phyloP scores from a whole-genome alignment of 2,113 vertebrate species.

The Lophochroa leadbeateri region DNA sequence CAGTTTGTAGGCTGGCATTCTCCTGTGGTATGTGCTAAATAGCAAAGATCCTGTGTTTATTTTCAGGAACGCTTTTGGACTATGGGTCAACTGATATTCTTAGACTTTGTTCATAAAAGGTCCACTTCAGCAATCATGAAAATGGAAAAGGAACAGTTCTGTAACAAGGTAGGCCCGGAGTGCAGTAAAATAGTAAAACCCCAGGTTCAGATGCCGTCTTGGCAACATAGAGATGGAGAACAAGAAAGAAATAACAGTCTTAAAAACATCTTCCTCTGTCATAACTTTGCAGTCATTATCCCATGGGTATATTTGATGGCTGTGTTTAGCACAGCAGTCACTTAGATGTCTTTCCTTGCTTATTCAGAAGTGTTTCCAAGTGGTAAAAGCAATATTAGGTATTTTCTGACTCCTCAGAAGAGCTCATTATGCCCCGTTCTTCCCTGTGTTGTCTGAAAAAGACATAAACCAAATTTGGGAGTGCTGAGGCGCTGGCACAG shows the following conservation, averaged over 20 bases:
- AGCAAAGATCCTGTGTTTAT: background rate
- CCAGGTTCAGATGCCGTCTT: background rate
- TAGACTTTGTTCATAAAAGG: background rate
- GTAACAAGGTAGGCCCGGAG: background rate
- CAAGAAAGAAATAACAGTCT: background rate
- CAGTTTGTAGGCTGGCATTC: background rate
- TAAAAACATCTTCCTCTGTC: background rate
- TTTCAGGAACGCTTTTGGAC: background rate
- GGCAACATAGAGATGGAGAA: background rate
- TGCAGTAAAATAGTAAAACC: background rate
- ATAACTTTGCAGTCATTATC: background rate
- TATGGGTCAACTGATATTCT: background rate
- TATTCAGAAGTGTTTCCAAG: background rate
- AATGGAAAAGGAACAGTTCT: background rate
- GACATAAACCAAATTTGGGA: background rate
- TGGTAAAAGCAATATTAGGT: background rate
- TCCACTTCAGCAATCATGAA: background rate
- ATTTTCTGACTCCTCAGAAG: background rate
- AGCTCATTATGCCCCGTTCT: accelerated
- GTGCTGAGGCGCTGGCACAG: background rate
- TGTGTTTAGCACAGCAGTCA: background rate
- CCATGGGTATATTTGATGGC: background rate
- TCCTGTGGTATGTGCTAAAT: background rate
- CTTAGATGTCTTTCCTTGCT: background rate
- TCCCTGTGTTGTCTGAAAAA: background rate